Conservation (phyloP, 1,140 invertebrate genomes). For the Branchinecta lindahli region DNA sequence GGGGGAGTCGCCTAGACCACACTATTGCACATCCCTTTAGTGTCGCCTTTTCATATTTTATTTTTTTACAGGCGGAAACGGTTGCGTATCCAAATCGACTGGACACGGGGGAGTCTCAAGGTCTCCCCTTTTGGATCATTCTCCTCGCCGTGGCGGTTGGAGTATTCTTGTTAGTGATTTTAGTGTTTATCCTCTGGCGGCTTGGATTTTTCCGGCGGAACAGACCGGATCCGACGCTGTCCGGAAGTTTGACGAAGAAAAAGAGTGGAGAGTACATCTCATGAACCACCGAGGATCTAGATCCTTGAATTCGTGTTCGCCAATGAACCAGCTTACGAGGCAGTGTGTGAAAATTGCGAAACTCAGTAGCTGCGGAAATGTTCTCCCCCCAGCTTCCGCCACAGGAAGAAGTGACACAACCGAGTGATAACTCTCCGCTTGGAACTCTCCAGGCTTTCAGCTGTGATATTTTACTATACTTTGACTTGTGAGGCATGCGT, state of each 20-base stretch:
- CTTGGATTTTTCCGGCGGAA: conserved; percentile 70
- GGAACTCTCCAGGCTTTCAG: too few species aligned
- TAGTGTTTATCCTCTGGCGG: conserved; percentile 64
- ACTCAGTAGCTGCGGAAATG: background rate
- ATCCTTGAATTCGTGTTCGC: conserved; percentile 8
- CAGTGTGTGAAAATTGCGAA: conserved; percentile 11
- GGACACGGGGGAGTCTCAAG: conserved; percentile 45
- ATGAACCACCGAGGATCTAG: conserved; percentile 14
- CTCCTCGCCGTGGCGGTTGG: conserved; percentile 61
- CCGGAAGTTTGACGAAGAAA: conserved; percentile 62
- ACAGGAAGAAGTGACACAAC: background rate
- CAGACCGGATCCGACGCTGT: conserved; percentile 59
- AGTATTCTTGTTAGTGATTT: conserved; percentile 53
- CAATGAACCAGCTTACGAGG: conserved; percentile 10
- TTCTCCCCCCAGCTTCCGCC: background rate
- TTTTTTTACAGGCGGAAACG: conserved; percentile 48
- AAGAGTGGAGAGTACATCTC: conserved; percentile 29
- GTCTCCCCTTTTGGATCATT: conserved; percentile 64
- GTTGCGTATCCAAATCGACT: conserved; percentile 58
- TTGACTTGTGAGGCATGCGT: too few species aligned
- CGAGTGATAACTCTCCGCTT: too few species aligned
- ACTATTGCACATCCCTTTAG: too few species aligned
- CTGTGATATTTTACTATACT: too few species aligned
- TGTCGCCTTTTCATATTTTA: background rate
- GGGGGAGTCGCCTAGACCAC: too few species aligned